A percentile compares a stretch with the other conserved stretches of the same genome.
These are phyloP conservation scores for Zoanthus gigantus DNA, from an alignment of 92 coral and sea anemone genomes.

Conservation along the genomic window DNA sequence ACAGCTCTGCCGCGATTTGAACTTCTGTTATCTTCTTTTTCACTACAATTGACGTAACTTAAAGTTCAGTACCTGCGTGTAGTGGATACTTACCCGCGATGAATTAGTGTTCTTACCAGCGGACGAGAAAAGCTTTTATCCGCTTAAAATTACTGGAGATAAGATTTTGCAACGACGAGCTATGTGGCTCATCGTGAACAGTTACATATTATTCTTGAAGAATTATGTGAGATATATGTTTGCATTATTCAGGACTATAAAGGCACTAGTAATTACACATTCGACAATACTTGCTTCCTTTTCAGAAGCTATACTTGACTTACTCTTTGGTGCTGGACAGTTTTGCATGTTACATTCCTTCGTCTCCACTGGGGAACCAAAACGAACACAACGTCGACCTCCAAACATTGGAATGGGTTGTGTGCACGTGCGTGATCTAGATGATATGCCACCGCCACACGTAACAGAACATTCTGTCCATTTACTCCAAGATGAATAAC, in stretches of 20 bases:
- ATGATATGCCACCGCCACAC: constrained; percentile 89
- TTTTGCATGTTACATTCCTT: constrained; percentile 79
- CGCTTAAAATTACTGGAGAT: too few species aligned
- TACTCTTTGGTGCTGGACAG: constrained; percentile 80
- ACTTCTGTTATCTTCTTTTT: too few species aligned
- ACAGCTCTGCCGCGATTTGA: too few species aligned
- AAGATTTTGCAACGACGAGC: too few species aligned
- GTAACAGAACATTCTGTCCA: constrained; percentile 90
- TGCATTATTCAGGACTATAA: not conserved
- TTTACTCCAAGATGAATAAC: constrained; percentile 80
- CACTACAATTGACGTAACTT: too few species aligned
- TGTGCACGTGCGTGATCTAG: constrained; percentile 84
- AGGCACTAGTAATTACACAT: not conserved
- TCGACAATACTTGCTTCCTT: not conserved
- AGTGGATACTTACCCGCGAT: too few species aligned
- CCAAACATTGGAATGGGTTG: constrained; percentile 92
- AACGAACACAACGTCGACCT: constrained; percentile 81
- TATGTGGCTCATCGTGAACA: not conserved
- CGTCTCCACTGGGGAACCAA: constrained; percentile 83
- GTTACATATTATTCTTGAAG: not conserved
- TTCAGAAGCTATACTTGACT: not conserved
- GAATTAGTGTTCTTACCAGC: too few species aligned
- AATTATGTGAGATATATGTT: not conserved
- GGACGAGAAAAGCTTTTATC: too few species aligned
- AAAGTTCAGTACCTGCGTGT: too few species aligned